Percentiles rank a stretch among this genome's conserved stretches.
Conservation (phyloP, 92 coral and sea anemone species). For the Siderastrea radians region DNA sequence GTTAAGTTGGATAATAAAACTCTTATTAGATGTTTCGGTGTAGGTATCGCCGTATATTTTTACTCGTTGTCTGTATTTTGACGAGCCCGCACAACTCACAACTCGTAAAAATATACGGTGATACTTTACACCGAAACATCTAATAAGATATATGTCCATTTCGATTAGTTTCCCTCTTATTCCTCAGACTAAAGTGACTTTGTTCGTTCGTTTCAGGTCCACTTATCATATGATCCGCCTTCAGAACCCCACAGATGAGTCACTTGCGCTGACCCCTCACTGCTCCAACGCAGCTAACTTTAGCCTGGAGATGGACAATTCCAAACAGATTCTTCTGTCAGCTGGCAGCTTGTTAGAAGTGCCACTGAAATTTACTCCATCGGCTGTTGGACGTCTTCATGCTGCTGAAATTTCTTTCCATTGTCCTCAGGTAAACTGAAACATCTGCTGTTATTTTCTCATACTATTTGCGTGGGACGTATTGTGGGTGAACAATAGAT, state of each 20-base stretch:
- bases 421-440: slow-evolving; percentile 86
- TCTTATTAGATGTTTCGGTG: too few relatives aligned
- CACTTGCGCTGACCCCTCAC: slow-evolving; percentile 82
- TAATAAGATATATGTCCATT: too few relatives aligned
- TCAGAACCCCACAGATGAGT: slow-evolving; percentile 90
- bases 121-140: too few relatives aligned
- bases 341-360: slow-evolving; percentile 81
- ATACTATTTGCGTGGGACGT: neutral
- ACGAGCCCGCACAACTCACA: too few relatives aligned
- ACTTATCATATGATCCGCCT: slow-evolving; percentile 95
- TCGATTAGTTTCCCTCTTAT: neutral
- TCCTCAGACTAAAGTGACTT: neutral
- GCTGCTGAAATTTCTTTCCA: slow-evolving; percentile 88
- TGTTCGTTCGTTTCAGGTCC: slow-evolving; percentile 60
- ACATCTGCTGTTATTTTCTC: neutral
- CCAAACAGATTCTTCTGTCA: slow-evolving; percentile 82
- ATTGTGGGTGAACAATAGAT: neutral
- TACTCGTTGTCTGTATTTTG: too few relatives aligned
- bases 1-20: too few relatives aligned
- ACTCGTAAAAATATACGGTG: too few relatives aligned
- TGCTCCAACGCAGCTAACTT: slow-evolving; percentile 86
- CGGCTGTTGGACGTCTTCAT: slow-evolving; percentile 90
- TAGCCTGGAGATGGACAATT: slow-evolving; percentile 79
- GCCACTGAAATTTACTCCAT: slow-evolving; percentile 96
- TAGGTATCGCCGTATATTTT: too few relatives aligned